Percentiles rank a stretch among this genome's conserved stretches.
Evolutionary conservation across 2,113 vertebrate species (phyloP).

Genomic region (Isurus oxyrinchus): DNA sequence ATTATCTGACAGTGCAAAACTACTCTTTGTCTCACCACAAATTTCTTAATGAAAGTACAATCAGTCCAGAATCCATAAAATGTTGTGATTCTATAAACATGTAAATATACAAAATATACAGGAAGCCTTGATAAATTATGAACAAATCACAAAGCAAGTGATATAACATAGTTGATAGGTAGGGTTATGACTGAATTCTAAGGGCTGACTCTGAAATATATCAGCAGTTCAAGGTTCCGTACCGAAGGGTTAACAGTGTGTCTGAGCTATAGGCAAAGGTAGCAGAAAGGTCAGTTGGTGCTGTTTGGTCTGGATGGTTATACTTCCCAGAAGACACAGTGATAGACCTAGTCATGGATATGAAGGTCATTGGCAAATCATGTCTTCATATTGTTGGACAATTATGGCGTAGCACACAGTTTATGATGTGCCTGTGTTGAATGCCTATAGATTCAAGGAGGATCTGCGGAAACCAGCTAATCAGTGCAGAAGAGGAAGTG

Average conservation of each 20-base stretch:
- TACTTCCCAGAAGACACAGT: neutral
- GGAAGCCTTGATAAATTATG: neutral
- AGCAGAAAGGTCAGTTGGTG: neutral
- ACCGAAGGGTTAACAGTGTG: neutral
- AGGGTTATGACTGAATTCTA: neutral
- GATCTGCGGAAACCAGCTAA: neutral
- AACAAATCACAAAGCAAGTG: neutral
- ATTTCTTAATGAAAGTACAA: neutral
- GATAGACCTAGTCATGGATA: neutral
- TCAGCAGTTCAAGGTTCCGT: neutral
- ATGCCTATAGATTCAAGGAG: neutral
- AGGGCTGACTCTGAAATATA: neutral
- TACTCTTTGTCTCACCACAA: neutral
- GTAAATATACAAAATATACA: neutral
- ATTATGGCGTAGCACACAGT: neutral
- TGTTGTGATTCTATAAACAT: neutral
- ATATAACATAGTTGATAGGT: neutral
- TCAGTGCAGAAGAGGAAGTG: neutral
- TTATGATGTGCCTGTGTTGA: neutral
- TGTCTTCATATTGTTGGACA: neutral
- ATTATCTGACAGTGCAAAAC: neutral
- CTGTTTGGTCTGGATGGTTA: neutral
- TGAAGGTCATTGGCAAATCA: neutral
- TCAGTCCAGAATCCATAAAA: neutral
- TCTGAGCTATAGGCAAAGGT: neutral